phyloP scores from a whole-genome alignment of 1,140 invertebrate species.

The Bombus confusus region DNA sequence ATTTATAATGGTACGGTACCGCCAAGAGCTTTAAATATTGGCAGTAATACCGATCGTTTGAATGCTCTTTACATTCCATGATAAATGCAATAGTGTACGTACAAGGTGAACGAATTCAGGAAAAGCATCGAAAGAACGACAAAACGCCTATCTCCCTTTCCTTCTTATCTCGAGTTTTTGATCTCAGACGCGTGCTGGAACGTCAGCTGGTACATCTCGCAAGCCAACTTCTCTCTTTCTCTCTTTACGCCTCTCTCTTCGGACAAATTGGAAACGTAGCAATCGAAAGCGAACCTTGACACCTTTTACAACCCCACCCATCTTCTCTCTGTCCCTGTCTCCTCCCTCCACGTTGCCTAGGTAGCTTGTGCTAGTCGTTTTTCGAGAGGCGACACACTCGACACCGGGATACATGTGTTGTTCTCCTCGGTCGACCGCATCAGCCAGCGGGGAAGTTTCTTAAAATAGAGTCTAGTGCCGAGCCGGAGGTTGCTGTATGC shows the following conservation, averaged over 20 bases:
- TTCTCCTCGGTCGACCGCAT: slow-evolving; percentile 70
- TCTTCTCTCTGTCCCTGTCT: background rate
- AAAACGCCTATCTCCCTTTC: background rate
- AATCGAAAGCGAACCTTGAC: slow-evolving; percentile 78
- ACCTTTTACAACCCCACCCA: slow-evolving; percentile 62
- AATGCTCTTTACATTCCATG: no score
- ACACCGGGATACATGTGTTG: slow-evolving; percentile 54
- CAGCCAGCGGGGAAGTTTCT: slow-evolving; percentile 69
- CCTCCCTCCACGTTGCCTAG: background rate
- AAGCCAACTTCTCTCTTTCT: background rate
- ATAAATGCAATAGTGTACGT: no score
- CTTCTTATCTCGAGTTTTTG: slow-evolving; percentile 16
- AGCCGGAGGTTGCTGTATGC: slow-evolving; percentile 66
- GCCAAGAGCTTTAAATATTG: no score
- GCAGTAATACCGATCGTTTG: no score
- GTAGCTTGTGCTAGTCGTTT: slow-evolving; percentile 56
- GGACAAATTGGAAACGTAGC: slow-evolving; percentile 67
- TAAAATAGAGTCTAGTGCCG: slow-evolving; percentile 76
- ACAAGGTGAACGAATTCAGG: no score
- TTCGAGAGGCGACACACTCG: slow-evolving; percentile 68
- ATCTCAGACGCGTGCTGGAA: slow-evolving; percentile 36
- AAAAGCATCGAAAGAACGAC: background rate
- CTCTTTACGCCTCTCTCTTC: slow-evolving; percentile 5
- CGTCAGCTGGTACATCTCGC: slow-evolving; percentile 30
- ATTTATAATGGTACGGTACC: no score